Percentiles rank a stretch among this genome's conserved stretches.
Evolutionary conservation across 1,140 invertebrate genomes (phyloP).

Genomic region (Phenacoccus solenopsis): DNA sequence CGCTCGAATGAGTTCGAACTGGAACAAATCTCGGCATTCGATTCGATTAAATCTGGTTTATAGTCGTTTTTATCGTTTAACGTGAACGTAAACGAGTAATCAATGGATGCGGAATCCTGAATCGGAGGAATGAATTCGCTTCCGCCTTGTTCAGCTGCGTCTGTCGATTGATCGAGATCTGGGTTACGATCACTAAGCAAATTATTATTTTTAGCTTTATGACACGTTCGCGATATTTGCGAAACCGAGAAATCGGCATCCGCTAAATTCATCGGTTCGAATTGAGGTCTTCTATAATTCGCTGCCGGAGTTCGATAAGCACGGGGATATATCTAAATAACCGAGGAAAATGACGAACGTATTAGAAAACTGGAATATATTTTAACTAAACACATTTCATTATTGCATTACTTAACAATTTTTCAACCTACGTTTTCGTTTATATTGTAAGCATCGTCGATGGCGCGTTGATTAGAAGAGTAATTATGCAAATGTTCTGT

Average conservation of each 20-base stretch:
- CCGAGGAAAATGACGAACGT: constrained; percentile 8
- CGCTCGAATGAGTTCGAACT: constrained; percentile 10
- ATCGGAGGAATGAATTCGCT: background rate
- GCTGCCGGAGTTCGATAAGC: constrained; percentile 21
- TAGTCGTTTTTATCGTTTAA: constrained; percentile 19
- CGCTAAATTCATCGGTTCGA: constrained; percentile 32
- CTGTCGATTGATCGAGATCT: background rate
- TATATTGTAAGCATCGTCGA: background rate
- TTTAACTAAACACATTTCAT: background rate
- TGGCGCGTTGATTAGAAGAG: background rate
- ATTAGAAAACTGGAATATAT: background rate
- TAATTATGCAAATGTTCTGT: background rate
- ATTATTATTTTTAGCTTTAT: too few species aligned
- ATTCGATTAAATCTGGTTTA: constrained; percentile 24
- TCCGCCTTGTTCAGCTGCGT: background rate
- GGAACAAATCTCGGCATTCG: constrained; percentile 15
- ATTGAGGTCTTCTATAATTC: constrained; percentile 28
- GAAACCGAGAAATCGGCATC: constrained; percentile 31
- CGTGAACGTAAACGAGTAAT: background rate
- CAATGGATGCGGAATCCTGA: background rate
- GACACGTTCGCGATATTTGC: constrained; percentile 12
- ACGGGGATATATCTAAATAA: constrained; percentile 3
- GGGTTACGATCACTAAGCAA: too few species aligned
- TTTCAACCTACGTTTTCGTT: background rate
- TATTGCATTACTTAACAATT: background rate